Evolutionary conservation across 2,888 invertebrate species (phyloP).

Genomic region (Tipula lateralis): DNA sequence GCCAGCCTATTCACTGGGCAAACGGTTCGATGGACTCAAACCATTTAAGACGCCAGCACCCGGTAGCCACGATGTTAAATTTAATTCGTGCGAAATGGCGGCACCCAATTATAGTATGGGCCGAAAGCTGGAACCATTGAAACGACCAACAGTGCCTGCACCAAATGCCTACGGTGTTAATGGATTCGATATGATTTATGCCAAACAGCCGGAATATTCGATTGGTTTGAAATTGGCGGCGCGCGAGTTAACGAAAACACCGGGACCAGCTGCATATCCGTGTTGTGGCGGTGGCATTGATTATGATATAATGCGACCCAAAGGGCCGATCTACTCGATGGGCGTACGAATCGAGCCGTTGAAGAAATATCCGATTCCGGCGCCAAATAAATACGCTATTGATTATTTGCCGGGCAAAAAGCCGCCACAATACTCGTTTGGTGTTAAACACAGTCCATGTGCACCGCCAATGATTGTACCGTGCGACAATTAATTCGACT

Average conservation of each 20-base stretch:
- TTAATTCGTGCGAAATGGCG: constrained; percentile 38
- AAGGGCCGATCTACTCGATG: constrained; percentile 42
- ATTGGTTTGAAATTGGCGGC: constrained; percentile 40
- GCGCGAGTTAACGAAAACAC: constrained; percentile 38
- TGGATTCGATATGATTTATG: background rate
- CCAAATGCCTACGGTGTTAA: background rate
- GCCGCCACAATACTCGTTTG: constrained; percentile 43
- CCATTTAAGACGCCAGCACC: constrained; percentile 42
- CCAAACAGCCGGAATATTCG: background rate
- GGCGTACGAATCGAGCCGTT: constrained; percentile 33
- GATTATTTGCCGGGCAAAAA: constrained; percentile 43
- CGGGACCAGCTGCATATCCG: constrained; percentile 45
- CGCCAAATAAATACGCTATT: constrained; percentile 43
- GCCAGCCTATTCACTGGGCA: constrained; percentile 53
- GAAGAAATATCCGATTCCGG: constrained; percentile 38
- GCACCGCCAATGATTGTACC: constrained; percentile 46
- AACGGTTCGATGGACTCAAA: constrained; percentile 37
- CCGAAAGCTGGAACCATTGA: background rate
- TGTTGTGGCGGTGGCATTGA: constrained; percentile 37
- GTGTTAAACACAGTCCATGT: constrained; percentile 41
- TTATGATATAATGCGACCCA: constrained; percentile 38
- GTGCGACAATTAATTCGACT: constrained; percentile 42
- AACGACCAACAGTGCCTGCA: background rate
- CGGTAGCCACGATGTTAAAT: constrained; percentile 41
- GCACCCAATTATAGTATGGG: constrained; percentile 45